A percentile compares a stretch with the other conserved stretches of the same genome.
Evolutionary conservation across 2,888 invertebrate species (phyloP).

Genomic region (Sphaeridia pumilis): DNA sequence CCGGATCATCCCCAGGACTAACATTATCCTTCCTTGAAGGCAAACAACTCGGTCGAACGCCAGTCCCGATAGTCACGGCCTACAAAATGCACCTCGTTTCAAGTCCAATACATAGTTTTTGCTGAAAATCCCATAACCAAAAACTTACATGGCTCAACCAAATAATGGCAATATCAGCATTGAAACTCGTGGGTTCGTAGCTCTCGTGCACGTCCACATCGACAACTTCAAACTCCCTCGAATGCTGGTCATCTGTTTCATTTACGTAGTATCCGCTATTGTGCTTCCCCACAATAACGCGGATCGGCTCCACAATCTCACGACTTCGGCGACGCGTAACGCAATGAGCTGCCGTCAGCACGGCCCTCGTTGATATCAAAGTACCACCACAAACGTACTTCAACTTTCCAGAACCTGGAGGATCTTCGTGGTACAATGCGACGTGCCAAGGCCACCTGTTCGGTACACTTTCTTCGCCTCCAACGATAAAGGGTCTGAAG

Average conservation of each 20-base stretch:
- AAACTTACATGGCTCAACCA: conserved; percentile 44
- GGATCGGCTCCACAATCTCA: conserved; percentile 13
- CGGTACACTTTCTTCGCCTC: conserved; percentile 21
- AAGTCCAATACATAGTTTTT: no score
- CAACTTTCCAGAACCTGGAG: conserved; percentile 23
- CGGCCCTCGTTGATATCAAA: conserved; percentile 20
- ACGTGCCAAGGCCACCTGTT: conserved; percentile 20
- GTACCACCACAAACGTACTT: conserved; percentile 28
- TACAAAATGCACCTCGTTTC: no score
- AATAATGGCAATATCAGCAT: conserved; percentile 68
- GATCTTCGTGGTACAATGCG: conserved; percentile 27
- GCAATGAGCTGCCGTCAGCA: conserved; percentile 32
- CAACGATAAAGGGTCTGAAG: conserved; percentile 22
- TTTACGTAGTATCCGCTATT: conserved; percentile 19
- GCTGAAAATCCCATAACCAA: no score
- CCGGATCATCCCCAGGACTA: conserved; percentile 11
- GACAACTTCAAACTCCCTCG: conserved; percentile 14
- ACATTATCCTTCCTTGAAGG: conserved; percentile 17
- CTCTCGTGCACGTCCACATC: conserved; percentile 49
- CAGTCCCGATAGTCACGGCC: conserved; percentile 21
- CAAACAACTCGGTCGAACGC: conserved; percentile 28
- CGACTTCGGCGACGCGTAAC: conserved; percentile 16
- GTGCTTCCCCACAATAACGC: conserved; percentile 24
- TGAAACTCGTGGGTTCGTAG: conserved; percentile 51
- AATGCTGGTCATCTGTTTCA: conserved; percentile 13